A percentile compares a stretch with the other conserved stretches of the same genome.
Conservation (phyloP, 2,797 vertebrate genomes). For the Macroramphosus scolopax region DNA sequence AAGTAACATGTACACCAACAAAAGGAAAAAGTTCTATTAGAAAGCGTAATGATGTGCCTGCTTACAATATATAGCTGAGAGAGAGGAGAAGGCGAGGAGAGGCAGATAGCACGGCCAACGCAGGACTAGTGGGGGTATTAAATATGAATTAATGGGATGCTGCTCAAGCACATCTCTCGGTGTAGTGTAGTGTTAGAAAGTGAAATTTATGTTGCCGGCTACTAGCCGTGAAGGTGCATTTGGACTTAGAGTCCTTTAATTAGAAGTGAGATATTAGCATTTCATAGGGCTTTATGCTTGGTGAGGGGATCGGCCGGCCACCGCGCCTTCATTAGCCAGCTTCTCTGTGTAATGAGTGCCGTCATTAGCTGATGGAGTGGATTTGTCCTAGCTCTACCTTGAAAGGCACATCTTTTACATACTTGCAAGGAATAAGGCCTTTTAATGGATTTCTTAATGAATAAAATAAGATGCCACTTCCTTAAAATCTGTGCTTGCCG, state of each 20-base stretch:
- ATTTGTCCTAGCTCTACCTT: constrained; percentile 96
- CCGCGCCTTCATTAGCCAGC: constrained; percentile 96
- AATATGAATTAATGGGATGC: constrained; percentile 80
- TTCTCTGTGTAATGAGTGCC: constrained; percentile 98
- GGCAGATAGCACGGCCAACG: constrained; percentile 42
- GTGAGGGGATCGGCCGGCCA: constrained; percentile 89
- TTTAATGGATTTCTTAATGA: constrained; percentile 98
- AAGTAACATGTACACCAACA: constrained; percentile 27
- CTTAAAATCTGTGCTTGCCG: constrained; percentile 89
- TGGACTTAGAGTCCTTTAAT: constrained; percentile 98
- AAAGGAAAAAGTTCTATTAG: constrained; percentile 34
- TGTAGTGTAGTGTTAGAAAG: constrained; percentile 74
- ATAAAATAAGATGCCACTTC: constrained; percentile 96
- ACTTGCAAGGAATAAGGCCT: constrained; percentile 90
- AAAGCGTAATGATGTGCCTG: constrained; percentile 54
- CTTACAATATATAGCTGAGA: constrained; percentile 50
- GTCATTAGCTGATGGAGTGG: constrained; percentile 99
- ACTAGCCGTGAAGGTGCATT: constrained; percentile 85
- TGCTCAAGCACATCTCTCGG: constrained; percentile 71
- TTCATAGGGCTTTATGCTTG: constrained; percentile 96
- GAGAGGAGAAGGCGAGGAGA: too few relatives aligned
- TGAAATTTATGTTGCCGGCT: constrained; percentile 79
- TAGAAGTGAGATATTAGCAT: constrained; percentile 99
- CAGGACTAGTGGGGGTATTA: constrained; percentile 68
- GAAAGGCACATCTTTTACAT: constrained; percentile 98